These are phyloP conservation scores for Volucella inflata DNA, from an alignment of 2,888 invertebrate genomes.

Conservation along the genomic window DNA sequence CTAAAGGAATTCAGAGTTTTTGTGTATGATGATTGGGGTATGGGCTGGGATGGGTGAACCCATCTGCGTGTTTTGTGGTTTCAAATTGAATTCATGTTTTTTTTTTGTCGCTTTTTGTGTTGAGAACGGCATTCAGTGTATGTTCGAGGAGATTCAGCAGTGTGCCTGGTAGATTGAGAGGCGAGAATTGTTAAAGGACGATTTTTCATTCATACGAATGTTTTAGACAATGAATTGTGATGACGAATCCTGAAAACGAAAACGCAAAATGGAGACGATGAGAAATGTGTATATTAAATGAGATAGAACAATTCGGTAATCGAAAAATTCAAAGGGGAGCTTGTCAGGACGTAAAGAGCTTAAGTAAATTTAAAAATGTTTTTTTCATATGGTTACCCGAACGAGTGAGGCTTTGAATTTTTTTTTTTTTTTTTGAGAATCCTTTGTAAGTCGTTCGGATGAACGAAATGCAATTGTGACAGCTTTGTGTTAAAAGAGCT, in stretches of 20 bases:
- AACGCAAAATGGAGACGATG: not conserved
- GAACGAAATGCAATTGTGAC: too few species aligned
- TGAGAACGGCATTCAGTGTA: constrained; percentile 2
- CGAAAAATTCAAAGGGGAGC: constrained; percentile 32
- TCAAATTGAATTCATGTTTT: constrained; percentile 73
- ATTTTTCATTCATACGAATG: constrained; percentile 74
- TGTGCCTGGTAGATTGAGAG: constrained; percentile 29
- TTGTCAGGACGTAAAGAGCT: constrained; percentile 13
- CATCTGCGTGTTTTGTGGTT: constrained; percentile 74
- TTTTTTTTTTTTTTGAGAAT: too few species aligned
- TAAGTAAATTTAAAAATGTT: not conserved
- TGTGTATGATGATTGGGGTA: not conserved
- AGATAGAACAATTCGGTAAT: constrained; percentile 40
- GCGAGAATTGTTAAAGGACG: constrained; percentile 67
- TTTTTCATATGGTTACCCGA: too few species aligned
- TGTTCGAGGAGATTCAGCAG: not conserved
- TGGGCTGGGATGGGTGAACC: constrained; percentile 33
- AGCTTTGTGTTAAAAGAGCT: too few species aligned
- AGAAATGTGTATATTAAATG: constrained; percentile 66
- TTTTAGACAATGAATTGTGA: constrained; percentile 72
- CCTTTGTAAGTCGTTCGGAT: too few species aligned
- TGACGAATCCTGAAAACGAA: constrained; percentile 45
- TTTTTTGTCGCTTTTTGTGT: constrained; percentile 7
- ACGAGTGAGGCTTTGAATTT: too few species aligned
- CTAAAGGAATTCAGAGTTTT: constrained; percentile 35